Evolutionary conservation across 92 coral and sea anemone species (phyloP), one percentile per base, ranked within the genome.

Genomic region (Palythoa grandiflora): DNA sequence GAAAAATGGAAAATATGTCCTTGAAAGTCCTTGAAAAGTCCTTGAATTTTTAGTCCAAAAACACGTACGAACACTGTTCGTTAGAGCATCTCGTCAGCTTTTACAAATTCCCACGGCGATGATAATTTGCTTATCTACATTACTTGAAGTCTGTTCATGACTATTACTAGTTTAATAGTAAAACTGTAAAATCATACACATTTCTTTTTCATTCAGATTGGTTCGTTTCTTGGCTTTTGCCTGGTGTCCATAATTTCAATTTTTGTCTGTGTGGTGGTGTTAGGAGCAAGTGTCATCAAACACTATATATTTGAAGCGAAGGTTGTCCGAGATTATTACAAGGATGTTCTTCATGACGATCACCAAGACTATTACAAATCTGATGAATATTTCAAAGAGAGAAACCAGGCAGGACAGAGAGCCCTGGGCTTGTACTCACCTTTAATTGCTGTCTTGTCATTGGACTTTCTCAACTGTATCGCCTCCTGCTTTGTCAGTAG

Each of bases 161-260:
- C 28, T 28, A 28, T 28, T 28, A 28, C 28, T 28, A 28, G 28
- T 28, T 21, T 44, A 44, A 44, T 44, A 21, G 10, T 8, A 21
- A 5, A 5, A 21, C 2, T 71, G 44, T 21, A 16, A 12, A 71
- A 11, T 40, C 38, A 21, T 21, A 71, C 75, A 37, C 2, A 38
- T 47, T 63, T 61, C 6, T 39, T 13, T 28, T n/a, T 65, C 40
- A 13, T 66, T 47, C 83, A 93, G 94, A 83, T 93, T 91, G 91
- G 93, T 28, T 87, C 83, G 21, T 95, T 89, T 52, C 71, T 95
- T 60, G 96, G 96, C 16, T 95, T 92, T 61, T 93, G 93, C 44
- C 51, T 92, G 73, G 93, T 93, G 73, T 87, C 88, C 75, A 81
- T 91, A 60, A 91, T 95, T 50, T 50, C 90, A 17, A 75, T 95